Percentiles rank a stretch among this genome's conserved stretches.
phyloP scores from a whole-genome alignment of 2,113 vertebrate species.

The Oostethus manadensis region DNA sequence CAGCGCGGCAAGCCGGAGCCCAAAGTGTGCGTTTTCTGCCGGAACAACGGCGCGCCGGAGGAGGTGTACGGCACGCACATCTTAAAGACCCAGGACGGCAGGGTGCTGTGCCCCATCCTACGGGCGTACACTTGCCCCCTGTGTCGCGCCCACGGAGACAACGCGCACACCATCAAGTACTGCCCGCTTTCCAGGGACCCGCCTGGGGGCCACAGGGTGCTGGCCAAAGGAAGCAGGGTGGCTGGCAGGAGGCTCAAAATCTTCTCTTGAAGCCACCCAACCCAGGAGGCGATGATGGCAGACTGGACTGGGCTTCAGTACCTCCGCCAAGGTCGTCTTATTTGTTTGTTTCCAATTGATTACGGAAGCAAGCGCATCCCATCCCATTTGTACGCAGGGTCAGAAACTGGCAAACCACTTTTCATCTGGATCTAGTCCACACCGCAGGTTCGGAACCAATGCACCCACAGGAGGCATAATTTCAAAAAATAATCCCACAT shows the following conservation, averaged over 20 bases:
- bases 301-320: neutral
- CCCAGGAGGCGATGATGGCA: no score
- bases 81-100: constrained; percentile 77
- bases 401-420: no score
- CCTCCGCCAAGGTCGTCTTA: neutral
- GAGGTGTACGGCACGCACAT: constrained; percentile 80
- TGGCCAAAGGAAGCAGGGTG: constrained; percentile 57
- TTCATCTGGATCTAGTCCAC: no score
- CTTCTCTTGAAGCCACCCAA: constrained; percentile 44
- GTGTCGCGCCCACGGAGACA: constrained; percentile 81
- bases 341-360: no score
- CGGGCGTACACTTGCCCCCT: constrained; percentile 79
- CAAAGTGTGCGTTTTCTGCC: constrained; percentile 81
- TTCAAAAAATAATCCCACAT: no score
- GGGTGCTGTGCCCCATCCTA: constrained; percentile 78
- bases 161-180: constrained; percentile 82
- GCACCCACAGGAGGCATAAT: no score
- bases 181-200: constrained; percentile 71
- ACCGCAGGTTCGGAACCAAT: no score
- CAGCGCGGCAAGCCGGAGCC: constrained; percentile 75
- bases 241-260: constrained; percentile 71
- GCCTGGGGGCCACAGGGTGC: constrained; percentile 45
- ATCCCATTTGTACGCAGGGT: no score
- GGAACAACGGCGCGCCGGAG: constrained; percentile 80
- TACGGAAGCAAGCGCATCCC: no score